Percentiles rank a stretch among this genome's conserved stretches.
phyloP scores from a whole-genome alignment of 2,113 vertebrate species.

The Platichthys stellatus region DNA sequence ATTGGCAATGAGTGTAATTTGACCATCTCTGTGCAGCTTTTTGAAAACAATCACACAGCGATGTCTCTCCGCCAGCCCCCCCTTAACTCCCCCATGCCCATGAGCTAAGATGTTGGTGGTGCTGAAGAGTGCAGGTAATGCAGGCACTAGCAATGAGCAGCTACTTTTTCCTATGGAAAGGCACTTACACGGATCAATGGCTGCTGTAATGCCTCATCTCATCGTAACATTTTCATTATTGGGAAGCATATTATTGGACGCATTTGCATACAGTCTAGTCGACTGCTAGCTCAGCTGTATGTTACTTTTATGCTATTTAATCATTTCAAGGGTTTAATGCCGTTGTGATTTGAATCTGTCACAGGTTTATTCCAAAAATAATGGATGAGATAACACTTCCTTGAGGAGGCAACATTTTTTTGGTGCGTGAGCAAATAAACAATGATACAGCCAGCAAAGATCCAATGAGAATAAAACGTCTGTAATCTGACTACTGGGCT shows the following conservation, averaged over 20 bases:
- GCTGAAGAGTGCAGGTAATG: conserved; percentile 69
- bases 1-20: conserved; percentile 25
- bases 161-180: conserved; percentile 72
- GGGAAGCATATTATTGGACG: conserved; percentile 47
- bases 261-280: conserved; percentile 40
- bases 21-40: conserved; percentile 17
- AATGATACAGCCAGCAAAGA: background rate
- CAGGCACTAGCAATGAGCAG: conserved; percentile 51
- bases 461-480: background rate
- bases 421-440: background rate
- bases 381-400: background rate
- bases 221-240: conserved; percentile 50
- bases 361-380: background rate
- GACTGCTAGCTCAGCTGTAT: conserved; percentile 23
- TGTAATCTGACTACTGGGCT: background rate
- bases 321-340: background rate
- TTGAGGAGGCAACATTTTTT: no score
- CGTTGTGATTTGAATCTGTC: background rate
- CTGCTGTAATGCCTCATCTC: conserved; percentile 59
- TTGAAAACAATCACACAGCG: conserved; percentile 10
- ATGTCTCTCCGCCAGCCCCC: conserved; percentile 14
- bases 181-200: conserved; percentile 80
- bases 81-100: conserved; percentile 24
- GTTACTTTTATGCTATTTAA: background rate
- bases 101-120: conserved; percentile 48